A percentile compares a stretch with the other conserved stretches of the same genome.
phyloP scores from a whole-genome alignment of 2,888 invertebrate species.

The Euproctis similis region DNA sequence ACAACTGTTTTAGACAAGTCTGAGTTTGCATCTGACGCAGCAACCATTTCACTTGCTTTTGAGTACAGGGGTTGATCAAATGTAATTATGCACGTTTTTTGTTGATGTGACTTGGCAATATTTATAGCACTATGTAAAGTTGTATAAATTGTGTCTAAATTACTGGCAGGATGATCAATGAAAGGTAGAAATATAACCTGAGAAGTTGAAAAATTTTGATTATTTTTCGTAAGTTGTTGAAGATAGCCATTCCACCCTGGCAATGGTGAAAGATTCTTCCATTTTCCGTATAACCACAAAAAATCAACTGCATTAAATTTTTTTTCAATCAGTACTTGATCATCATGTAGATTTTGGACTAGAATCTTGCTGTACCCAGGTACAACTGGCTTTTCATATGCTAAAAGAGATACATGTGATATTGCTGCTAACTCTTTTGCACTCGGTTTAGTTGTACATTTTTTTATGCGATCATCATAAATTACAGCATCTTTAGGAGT shows the following conservation, averaged over 20 bases:
- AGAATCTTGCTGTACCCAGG: slow-evolving; percentile 1
- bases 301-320: slow-evolving; percentile 1
- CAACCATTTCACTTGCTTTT: slow-evolving; percentile 29
- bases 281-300: slow-evolving; percentile 1
- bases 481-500: slow-evolving; percentile 8
- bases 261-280: slow-evolving; percentile 12
- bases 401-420: slow-evolving; percentile 2
- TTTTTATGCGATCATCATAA: background rate
- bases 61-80: slow-evolving; percentile 29
- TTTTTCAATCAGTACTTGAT: slow-evolving; percentile 1
- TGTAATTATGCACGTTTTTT: slow-evolving; percentile 21
- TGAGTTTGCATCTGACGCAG: slow-evolving; percentile 8
- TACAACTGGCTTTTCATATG: slow-evolving; percentile 1
- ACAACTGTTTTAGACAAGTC: slow-evolving; percentile 9
- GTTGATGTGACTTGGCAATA: slow-evolving; percentile 15
- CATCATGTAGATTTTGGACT: slow-evolving; percentile 1
- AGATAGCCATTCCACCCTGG: slow-evolving; percentile 25
- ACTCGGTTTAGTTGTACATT: slow-evolving; percentile 4
- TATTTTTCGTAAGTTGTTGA: slow-evolving; percentile 23
- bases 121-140: slow-evolving; percentile 14
- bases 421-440: slow-evolving; percentile 5
- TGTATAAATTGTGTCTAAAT: slow-evolving; percentile 25
- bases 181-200: slow-evolving; percentile 32
- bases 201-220: slow-evolving; percentile 20
- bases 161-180: slow-evolving; percentile 27